These are phyloP conservation scores for Dilophus febrilis DNA, from an alignment of 2,888 invertebrate genomes.

Conservation along the genomic window DNA sequence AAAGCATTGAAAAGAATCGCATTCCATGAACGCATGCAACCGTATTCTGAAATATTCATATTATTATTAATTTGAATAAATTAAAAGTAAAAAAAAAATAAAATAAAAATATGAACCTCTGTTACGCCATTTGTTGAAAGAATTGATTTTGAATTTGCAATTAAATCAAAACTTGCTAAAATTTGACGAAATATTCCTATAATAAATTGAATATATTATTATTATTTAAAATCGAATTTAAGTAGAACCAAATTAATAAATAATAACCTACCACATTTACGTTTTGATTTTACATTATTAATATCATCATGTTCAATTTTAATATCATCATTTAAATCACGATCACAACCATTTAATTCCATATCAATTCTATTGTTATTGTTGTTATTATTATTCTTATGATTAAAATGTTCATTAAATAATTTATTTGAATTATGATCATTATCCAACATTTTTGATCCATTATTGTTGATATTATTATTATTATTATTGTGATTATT, in stretches of 20 bases:
- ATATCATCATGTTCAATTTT: background rate
- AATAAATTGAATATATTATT: background rate
- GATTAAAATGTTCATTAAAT: too few relatives aligned
- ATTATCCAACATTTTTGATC: background rate
- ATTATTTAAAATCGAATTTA: too few relatives aligned
- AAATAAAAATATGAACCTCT: conserved; percentile 17
- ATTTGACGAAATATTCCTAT: conserved; percentile 22
- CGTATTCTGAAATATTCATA: conserved; percentile 34
- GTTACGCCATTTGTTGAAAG: conserved; percentile 42
- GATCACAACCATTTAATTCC: background rate
- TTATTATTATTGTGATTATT: conserved; percentile 4
- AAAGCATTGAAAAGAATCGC: conserved; percentile 58
- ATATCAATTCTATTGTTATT: conserved; percentile 7
- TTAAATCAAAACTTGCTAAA: conserved; percentile 56
- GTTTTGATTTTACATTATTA: conserved; percentile 1
- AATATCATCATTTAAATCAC: too few relatives aligned
- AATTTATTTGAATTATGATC: background rate
- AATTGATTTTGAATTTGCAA: conserved; percentile 58
- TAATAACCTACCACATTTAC: background rate
- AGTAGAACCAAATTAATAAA: background rate
- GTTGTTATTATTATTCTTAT: conserved; percentile 3
- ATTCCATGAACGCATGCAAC: conserved; percentile 63
- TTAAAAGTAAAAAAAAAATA: background rate
- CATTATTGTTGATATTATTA: conserved; percentile 8
- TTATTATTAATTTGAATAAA: background rate